Conservation (phyloP, 1,140 invertebrate species). For the Hyles vespertilio region DNA sequence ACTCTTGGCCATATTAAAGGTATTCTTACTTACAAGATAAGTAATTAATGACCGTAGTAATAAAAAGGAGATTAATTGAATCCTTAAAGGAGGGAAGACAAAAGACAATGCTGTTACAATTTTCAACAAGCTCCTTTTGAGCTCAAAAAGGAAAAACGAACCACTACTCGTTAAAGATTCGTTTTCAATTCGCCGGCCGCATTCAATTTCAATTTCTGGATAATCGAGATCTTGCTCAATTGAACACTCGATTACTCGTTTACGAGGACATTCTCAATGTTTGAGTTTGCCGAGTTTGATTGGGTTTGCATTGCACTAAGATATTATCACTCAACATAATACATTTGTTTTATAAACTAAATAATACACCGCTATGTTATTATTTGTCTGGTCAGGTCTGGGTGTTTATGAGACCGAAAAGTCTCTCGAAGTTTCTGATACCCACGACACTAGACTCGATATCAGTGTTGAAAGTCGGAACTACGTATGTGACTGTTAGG, state of each 20-base stretch:
- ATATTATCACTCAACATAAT: slow-evolving; percentile 55
- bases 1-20: slow-evolving; percentile 8
- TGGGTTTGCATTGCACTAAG: slow-evolving; percentile 60
- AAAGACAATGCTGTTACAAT: slow-evolving; percentile 19
- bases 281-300: slow-evolving; percentile 69
- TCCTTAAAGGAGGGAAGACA: slow-evolving; percentile 12
- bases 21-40: slow-evolving; percentile 9
- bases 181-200: slow-evolving; percentile 58
- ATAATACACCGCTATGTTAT: neutral
- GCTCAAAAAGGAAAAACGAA: slow-evolving; percentile 22
- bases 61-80: slow-evolving; percentile 11
- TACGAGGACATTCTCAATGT: slow-evolving; percentile 61
- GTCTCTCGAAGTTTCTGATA: too few species aligned
- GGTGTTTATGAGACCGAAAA: too few species aligned
- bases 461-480: too few species aligned
- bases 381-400: too few species aligned
- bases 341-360: slow-evolving; percentile 18
- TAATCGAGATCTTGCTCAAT: slow-evolving; percentile 74
- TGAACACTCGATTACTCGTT: slow-evolving; percentile 73
- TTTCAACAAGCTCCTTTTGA: slow-evolving; percentile 13
- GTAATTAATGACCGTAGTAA: slow-evolving; percentile 10
- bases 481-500: too few species aligned
- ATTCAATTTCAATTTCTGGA: slow-evolving; percentile 69
- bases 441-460: too few species aligned
- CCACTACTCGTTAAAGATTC: slow-evolving; percentile 40